phyloP scores from a whole-genome alignment of 2,888 invertebrate species.

The Cosmorhoe ocellata region DNA sequence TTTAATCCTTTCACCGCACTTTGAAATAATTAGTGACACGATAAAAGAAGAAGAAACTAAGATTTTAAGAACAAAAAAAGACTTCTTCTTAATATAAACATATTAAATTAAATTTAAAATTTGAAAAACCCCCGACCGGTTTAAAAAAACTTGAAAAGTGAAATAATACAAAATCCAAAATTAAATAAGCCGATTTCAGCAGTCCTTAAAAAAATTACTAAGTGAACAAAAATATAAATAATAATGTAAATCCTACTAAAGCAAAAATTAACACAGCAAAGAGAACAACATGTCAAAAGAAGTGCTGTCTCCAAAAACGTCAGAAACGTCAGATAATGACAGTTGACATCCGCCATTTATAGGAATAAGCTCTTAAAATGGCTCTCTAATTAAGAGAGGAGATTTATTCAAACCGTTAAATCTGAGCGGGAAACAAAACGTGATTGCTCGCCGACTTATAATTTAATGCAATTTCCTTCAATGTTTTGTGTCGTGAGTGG shows the following conservation, averaged over 20 bases:
- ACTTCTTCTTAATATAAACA: too few relatives aligned
- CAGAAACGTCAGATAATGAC: conserved; percentile 33
- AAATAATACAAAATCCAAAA: too few relatives aligned
- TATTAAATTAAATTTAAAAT: too few relatives aligned
- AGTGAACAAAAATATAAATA: too few relatives aligned
- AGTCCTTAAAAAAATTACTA: background rate
- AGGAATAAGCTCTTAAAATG: conserved; percentile 65
- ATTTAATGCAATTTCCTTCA: conserved; percentile 80
- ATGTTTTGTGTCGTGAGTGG: conserved; percentile 48
- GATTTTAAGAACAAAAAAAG: too few relatives aligned
- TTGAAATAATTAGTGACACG: too few relatives aligned
- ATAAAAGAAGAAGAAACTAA: too few relatives aligned
- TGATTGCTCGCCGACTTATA: conserved; percentile 81
- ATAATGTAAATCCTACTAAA: conserved; percentile 5
- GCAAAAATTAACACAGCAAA: conserved; percentile 9
- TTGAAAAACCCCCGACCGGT: too few relatives aligned
- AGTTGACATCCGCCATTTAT: conserved; percentile 63
- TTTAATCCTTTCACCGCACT: too few relatives aligned
- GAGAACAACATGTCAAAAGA: conserved; percentile 25
- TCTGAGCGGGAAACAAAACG: conserved; percentile 76
- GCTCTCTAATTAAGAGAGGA: conserved; percentile 75
- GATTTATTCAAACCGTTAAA: conserved; percentile 79
- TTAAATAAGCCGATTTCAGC: background rate
- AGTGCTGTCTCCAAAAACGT: conserved; percentile 23
- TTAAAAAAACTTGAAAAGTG: too few relatives aligned